phyloP scores from a whole-genome alignment of 2,113 vertebrate genomes.

The Tyto alba region DNA sequence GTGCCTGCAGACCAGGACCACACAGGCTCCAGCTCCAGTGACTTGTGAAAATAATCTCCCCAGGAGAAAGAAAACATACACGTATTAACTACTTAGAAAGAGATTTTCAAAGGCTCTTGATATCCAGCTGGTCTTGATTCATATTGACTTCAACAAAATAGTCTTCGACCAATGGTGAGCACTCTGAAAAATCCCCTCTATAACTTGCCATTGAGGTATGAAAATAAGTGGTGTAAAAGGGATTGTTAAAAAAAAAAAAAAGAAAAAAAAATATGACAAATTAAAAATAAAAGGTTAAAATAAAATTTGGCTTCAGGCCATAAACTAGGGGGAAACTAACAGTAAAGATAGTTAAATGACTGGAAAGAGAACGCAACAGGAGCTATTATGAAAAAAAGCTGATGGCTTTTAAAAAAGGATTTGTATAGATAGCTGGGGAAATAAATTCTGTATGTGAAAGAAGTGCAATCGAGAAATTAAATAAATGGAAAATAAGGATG shows the following conservation, averaged over 20 bases:
- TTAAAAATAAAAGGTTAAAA: slow-evolving; percentile 50
- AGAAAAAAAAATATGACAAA: neutral
- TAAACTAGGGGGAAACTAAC: slow-evolving; percentile 38
- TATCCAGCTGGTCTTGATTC: slow-evolving; percentile 52
- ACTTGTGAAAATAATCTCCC: slow-evolving; percentile 38
- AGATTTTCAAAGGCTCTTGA: slow-evolving; percentile 44
- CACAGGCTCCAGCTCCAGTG: neutral
- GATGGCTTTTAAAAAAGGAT: slow-evolving; percentile 39
- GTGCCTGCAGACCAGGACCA: neutral
- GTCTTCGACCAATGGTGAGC: neutral
- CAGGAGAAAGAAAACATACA: slow-evolving; percentile 46
- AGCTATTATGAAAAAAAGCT: slow-evolving; percentile 8
- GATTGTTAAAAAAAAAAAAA: neutral
- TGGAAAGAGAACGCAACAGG: slow-evolving; percentile 53
- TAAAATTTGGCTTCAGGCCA: slow-evolving; percentile 47
- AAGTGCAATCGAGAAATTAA: slow-evolving; percentile 61
- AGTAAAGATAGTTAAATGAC: slow-evolving; percentile 49
- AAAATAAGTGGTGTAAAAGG: slow-evolving; percentile 28
- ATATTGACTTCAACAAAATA: slow-evolving; percentile 29
- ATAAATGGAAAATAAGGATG: slow-evolving; percentile 65
- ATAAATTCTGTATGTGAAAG: slow-evolving; percentile 43
- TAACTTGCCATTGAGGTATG: slow-evolving; percentile 24
- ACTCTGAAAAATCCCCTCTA: slow-evolving; percentile 18
- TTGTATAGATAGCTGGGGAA: slow-evolving; percentile 51
- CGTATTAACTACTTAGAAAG: slow-evolving; percentile 20